A percentile compares a stretch with the other conserved stretches of the same genome.
Conservation (phyloP, 1,140 invertebrate genomes). For the Eciton burchellii region DNA sequence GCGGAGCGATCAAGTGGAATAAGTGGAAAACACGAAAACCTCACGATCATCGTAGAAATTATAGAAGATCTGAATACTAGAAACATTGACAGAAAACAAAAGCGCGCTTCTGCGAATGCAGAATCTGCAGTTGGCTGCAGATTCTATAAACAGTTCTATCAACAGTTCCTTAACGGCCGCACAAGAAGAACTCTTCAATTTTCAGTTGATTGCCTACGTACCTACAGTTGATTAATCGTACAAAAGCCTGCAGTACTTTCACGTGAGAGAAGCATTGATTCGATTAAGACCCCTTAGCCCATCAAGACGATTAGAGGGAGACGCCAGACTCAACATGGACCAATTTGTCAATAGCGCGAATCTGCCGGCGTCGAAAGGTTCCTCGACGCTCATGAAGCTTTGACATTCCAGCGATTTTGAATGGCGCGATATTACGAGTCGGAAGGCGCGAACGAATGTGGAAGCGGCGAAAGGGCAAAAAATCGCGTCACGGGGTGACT, state of each 20-base stretch:
- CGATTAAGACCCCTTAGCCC: neutral
- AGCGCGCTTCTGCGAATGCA: too few species aligned
- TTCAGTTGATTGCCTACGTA: neutral
- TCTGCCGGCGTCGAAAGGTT: neutral
- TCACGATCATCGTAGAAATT: neutral
- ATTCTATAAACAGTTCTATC: too few species aligned
- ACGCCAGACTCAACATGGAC: neutral
- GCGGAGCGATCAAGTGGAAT: neutral
- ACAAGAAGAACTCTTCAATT: neutral
- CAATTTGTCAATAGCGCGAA: neutral
- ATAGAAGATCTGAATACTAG: neutral
- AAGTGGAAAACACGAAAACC: neutral
- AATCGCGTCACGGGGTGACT: neutral
- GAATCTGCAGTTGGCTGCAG: too few species aligned
- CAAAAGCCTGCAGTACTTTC: neutral
- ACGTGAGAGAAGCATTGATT: constrained; percentile 3
- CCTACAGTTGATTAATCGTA: neutral
- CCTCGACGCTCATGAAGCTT: neutral
- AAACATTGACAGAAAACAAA: too few species aligned
- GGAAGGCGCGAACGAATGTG: neutral
- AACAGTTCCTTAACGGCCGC: too few species aligned
- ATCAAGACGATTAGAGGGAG: neutral
- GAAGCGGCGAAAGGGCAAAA: neutral
- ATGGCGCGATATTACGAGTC: neutral
- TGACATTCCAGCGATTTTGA: neutral